These are phyloP conservation scores for Labrus mixtus DNA, from an alignment of 2,113 vertebrate species.

Conservation along the genomic window DNA sequence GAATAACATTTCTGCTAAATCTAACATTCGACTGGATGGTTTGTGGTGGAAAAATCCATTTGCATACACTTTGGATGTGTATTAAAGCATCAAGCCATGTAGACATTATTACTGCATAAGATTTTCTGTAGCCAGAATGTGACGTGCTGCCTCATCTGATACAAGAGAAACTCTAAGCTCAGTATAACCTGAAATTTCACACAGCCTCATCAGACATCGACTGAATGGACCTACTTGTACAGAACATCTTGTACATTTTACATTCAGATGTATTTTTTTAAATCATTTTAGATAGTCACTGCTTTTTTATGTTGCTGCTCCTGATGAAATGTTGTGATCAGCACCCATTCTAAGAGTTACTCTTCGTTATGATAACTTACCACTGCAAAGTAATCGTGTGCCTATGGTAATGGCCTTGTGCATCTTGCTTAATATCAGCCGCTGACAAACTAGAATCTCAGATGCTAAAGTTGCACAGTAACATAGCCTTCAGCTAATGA, in stretches of 20 bases:
- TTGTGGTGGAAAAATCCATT: neutral
- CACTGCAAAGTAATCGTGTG: no score
- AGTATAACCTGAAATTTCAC: neutral
- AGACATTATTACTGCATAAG: neutral
- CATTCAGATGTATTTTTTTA: neutral
- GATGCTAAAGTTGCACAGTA: no score
- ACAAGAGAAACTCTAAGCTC: conserved; percentile 7
- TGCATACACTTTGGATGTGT: neutral
- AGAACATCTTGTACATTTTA: conserved; percentile 4
- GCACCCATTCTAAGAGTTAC: no score
- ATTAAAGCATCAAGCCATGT: neutral
- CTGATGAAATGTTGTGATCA: neutral
- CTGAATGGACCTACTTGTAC: neutral
- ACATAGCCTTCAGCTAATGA: no score
- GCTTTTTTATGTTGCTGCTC: neutral
- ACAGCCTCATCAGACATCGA: neutral
- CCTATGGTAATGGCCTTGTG: no score
- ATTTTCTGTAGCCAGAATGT: neutral
- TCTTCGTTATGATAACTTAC: no score
- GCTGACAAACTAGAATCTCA: no score
- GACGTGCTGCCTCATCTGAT: conserved; percentile 4
- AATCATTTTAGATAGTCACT: conserved; percentile 1
- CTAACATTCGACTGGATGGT: neutral
- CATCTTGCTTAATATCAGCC: no score
- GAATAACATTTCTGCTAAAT: neutral